Evolutionary conservation across 2,797 vertebrate genomes (phyloP).

Genomic region (Labroides dimidiatus): DNA sequence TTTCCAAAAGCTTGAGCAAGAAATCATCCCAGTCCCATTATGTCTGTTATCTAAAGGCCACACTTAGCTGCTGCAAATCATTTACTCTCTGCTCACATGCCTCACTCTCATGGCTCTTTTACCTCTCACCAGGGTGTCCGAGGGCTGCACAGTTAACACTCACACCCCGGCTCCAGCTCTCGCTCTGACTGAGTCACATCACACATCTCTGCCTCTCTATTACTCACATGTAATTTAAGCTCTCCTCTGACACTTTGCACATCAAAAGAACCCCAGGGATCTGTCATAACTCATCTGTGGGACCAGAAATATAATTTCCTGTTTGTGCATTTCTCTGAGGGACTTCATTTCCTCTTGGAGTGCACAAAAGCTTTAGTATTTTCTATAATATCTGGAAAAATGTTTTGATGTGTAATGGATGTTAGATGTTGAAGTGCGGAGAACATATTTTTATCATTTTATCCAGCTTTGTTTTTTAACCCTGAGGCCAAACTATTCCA

Average conservation of each 20-base stretch:
- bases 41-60: constrained; percentile 62
- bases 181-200: constrained; percentile 62
- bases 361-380: constrained; percentile 22
- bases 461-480: not conserved
- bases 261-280: constrained; percentile 69
- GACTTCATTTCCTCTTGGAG: constrained; percentile 71
- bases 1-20: constrained; percentile 52
- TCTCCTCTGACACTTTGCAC: constrained; percentile 56
- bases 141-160: constrained; percentile 66
- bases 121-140: constrained; percentile 71
- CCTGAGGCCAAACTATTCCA: not conserved
- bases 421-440: constrained; percentile 8
- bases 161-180: constrained; percentile 66
- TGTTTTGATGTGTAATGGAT: constrained; percentile 19
- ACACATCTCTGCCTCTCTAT: constrained; percentile 57
- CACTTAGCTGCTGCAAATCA: constrained; percentile 63
- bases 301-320: constrained; percentile 70
- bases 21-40: constrained; percentile 39
- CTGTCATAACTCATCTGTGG: constrained; percentile 54
- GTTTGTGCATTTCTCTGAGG: constrained; percentile 52
- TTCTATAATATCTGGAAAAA: constrained; percentile 37
- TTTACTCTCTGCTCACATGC: constrained; percentile 57
- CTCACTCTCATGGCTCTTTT: constrained; percentile 68
- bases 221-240: constrained; percentile 61
- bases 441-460: constrained; percentile 9